Evolutionary conservation across 2,888 invertebrate species (phyloP), one percentile per base, ranked within the genome.

Genomic region (Xestia ashworthii): DNA sequence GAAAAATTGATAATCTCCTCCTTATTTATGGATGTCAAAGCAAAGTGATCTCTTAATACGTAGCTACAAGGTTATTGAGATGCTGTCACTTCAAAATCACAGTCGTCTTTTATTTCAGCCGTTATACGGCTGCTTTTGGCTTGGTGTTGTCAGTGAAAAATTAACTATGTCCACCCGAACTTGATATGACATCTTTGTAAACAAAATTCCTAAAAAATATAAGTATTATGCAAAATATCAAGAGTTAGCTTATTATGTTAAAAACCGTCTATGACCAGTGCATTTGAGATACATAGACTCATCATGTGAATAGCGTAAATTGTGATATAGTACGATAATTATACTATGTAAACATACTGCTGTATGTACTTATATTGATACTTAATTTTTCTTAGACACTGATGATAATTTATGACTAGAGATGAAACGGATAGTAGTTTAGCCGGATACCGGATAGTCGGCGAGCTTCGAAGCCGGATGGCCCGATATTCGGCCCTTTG

Each of bases 301-400:
- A 68, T 73, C 46, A 76, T 70, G 46, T 66, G 32, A 76, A 46
- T 78, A 83, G 75, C 74, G 22, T 82, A 71, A 83, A 82, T 75
- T 85, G 85, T 86, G 85, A 85, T 85, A 85, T 78, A 76, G 60
- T 75, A 71, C 38, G 22, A 71, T 69, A n/a, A n/a, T n/a, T n/a
- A 67, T 41, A 67, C 32, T 66, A 72, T 70, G 32, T 81, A 70
- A 50, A 69, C 69, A 58, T 62, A 62, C 32, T n/a, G 62, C 32
- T 44, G 53, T 84, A 70, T 73, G 85, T 83, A 82, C 86, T 77
- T 85, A 83, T 62, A 77, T 55, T 74, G 86, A 64, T 71, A 78
- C 58, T 78, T 48, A 85, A 58, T 55, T 44, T 71, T 69, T 72
- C 62, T 70, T 41, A 64, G 78, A 60, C 83, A 74, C 48, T 82